A percentile compares a stretch with the other conserved stretches of the same genome.
Conservation (phyloP, 2,113 vertebrate genomes). For the Cnemophilus loriae region DNA sequence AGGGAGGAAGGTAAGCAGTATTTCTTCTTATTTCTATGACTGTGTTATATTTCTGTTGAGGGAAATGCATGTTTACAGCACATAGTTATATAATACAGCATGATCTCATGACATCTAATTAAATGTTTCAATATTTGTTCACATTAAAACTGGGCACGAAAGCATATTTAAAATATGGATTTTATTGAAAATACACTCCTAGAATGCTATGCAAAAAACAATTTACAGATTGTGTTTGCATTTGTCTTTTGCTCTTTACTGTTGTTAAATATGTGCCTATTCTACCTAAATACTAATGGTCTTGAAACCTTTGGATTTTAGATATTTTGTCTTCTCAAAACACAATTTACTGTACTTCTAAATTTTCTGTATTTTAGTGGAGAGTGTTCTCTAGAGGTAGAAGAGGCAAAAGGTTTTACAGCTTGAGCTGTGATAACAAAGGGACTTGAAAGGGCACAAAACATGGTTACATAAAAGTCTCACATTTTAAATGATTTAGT, state of each 20-base stretch:
- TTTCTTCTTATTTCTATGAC: not conserved
- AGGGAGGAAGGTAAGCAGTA: conserved; percentile 55
- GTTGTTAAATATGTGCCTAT: not conserved
- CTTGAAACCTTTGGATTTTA: not conserved
- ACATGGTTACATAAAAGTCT: not conserved
- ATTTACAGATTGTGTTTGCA: not conserved
- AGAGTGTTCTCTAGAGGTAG: not conserved
- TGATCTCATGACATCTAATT: not conserved
- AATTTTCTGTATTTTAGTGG: not conserved
- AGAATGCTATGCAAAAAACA: not conserved
- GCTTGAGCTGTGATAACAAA: conserved; percentile 37
- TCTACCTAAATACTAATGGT: not conserved
- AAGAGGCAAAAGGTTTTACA: not conserved
- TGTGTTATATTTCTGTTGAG: not conserved
- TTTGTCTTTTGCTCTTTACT: not conserved
- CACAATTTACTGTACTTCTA: not conserved
- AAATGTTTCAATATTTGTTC: not conserved
- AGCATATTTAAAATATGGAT: not conserved
- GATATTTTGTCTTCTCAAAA: not conserved
- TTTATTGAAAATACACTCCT: not conserved
- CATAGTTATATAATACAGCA: not conserved
- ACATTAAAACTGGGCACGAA: not conserved
- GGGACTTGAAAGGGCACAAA: not conserved
- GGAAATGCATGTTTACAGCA: not conserved
- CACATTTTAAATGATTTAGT: not conserved